Conservation (phyloP, 2,113 vertebrate genomes). For the Meleagris gallopavo region DNA sequence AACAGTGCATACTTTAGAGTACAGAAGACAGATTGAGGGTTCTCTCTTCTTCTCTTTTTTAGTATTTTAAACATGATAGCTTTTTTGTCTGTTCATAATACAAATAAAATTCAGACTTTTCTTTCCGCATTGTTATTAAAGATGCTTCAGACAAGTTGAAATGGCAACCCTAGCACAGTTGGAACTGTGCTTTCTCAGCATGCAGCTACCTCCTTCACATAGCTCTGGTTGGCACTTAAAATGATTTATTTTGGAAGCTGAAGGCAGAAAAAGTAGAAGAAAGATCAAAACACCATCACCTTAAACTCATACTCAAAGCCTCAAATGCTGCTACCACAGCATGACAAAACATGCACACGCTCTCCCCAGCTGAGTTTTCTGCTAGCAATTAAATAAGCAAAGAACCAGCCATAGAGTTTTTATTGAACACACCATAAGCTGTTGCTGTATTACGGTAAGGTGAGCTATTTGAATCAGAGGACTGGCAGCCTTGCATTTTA, state of each 20-base stretch:
- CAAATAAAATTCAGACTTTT: not conserved
- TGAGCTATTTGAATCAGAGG: not conserved
- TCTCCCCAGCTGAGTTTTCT: not conserved
- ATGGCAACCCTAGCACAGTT: not conserved
- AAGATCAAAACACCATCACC: not conserved
- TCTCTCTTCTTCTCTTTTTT: not conserved
- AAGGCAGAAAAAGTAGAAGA: not conserved
- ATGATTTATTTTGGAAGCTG: constrained; percentile 9
- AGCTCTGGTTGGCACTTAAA: not conserved
- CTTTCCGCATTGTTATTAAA: not conserved
- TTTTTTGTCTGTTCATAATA: not conserved
- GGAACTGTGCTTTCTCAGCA: not conserved
- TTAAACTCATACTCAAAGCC: not conserved
- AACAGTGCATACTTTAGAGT: not conserved
- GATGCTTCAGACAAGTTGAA: not conserved
- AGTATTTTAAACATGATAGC: not conserved
- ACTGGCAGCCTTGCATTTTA: not conserved
- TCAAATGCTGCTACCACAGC: not conserved
- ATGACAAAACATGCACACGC: not conserved
- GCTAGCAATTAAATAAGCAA: not conserved
- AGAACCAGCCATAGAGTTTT: not conserved
- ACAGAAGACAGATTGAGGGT: not conserved
- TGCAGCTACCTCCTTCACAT: not conserved
- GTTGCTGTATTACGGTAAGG: not conserved
- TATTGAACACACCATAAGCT: not conserved